These are phyloP conservation scores for Heliothis virescens DNA, from an alignment of 1,140 invertebrate genomes.

Conservation along the genomic window DNA sequence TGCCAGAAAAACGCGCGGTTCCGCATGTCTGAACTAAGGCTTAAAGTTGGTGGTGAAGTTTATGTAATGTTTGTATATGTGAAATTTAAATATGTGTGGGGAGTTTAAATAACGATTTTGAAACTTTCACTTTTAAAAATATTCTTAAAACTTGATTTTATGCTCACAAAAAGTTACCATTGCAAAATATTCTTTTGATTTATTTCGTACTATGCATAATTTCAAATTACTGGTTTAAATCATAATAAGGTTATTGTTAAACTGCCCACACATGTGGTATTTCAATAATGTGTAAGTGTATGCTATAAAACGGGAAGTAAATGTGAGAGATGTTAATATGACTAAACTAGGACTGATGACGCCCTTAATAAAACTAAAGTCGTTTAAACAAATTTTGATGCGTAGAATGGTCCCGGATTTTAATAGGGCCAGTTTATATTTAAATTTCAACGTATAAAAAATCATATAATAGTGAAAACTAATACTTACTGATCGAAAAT, in stretches of 20 bases:
- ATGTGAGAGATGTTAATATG: neutral
- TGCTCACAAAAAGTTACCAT: no score
- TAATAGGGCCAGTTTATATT: neutral
- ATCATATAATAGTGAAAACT: no score
- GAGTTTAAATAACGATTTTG: neutral
- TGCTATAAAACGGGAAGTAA: neutral
- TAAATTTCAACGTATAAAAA: no score
- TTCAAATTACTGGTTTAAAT: no score
- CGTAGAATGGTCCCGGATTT: neutral
- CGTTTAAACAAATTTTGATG: neutral
- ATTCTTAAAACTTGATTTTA: no score
- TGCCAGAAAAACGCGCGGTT: no score
- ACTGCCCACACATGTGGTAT: neutral
- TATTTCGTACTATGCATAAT: no score
- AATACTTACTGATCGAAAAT: no score
- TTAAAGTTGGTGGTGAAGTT: neutral
- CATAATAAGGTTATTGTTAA: neutral
- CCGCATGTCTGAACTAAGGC: no score
- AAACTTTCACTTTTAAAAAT: neutral
- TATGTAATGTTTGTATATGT: neutral
- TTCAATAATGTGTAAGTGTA: constrained; percentile 5
- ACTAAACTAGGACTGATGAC: constrained; percentile 2
- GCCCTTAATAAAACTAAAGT: neutral
- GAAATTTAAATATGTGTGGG: neutral
- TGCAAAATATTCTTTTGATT: no score